Conservation (phyloP, 2,888 invertebrate genomes). For the Diabrotica balteata region DNA sequence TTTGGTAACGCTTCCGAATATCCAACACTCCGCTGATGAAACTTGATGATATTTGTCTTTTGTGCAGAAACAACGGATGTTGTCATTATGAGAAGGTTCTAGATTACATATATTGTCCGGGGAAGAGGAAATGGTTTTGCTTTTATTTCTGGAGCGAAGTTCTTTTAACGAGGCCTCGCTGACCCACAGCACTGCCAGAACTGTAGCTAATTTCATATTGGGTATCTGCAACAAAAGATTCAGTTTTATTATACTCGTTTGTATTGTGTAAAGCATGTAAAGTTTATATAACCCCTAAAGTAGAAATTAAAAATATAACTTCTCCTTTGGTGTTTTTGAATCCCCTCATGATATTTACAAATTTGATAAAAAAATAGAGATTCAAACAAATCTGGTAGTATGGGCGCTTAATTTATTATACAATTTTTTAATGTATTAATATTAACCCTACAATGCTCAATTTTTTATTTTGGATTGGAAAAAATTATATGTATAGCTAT, state of each 20-base stretch:
- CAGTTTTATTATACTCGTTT: neutral
- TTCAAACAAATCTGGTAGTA: no score
- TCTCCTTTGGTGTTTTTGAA: no score
- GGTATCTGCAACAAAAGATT: constrained; percentile 3
- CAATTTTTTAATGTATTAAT: no score
- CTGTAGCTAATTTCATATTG: constrained; percentile 28
- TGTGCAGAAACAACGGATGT: constrained; percentile 71
- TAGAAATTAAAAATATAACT: no score
- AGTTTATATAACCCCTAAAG: neutral
- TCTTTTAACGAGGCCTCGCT: constrained; percentile 33
- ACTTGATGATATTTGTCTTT: constrained; percentile 65
- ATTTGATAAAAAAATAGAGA: no score
- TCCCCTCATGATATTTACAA: no score
- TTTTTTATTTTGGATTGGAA: no score
- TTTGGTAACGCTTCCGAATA: constrained; percentile 70
- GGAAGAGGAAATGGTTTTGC: constrained; percentile 20
- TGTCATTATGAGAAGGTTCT: constrained; percentile 32
- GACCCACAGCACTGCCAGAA: constrained; percentile 33
- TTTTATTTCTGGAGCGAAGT: constrained; percentile 29
- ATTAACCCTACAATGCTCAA: no score
- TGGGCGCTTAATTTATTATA: no score
- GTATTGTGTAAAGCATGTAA: no score
- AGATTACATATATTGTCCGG: constrained; percentile 34
- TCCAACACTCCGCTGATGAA: constrained; percentile 79
- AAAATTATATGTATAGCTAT: no score